Percentiles rank a stretch among this genome's conserved stretches.
Evolutionary conservation across 1,140 invertebrate genomes (phyloP).

Genomic region (Drosophila persimilis): DNA sequence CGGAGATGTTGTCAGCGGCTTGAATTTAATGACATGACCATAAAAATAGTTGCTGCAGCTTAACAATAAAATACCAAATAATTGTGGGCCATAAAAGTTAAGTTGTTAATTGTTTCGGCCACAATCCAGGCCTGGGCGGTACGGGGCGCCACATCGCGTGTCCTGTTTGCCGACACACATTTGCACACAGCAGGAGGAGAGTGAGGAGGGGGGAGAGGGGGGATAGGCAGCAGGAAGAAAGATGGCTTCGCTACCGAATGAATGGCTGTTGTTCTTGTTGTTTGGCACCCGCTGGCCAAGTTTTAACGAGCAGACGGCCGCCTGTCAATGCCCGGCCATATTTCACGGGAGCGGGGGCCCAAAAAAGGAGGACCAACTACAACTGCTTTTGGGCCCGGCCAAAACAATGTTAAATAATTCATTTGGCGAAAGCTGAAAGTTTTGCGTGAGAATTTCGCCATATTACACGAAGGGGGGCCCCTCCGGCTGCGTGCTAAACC

Average conservation of each 20-base stretch:
- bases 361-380: constrained; percentile 18
- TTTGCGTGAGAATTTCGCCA: constrained; percentile 76
- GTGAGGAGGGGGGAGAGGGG: neutral
- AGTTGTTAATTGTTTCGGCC: constrained; percentile 70
- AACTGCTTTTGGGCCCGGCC: constrained; percentile 15
- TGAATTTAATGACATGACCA: constrained; percentile 56
- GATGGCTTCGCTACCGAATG: constrained; percentile 40
- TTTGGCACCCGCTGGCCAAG: constrained; percentile 41
- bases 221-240: constrained; percentile 9
- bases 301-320: constrained; percentile 57
- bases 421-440: constrained; percentile 62
- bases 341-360: constrained; percentile 44
- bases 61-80: constrained; percentile 76
- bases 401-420: constrained; percentile 80
- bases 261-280: constrained; percentile 37
- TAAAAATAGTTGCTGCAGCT: constrained; percentile 64
- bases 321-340: constrained; percentile 65
- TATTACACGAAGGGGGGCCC: constrained; percentile 58
- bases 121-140: constrained; percentile 7
- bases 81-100: constrained; percentile 77
- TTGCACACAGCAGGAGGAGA: neutral
- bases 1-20: constrained; percentile 41
- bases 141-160: constrained; percentile 57
- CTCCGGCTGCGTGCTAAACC: constrained; percentile 63
- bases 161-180: constrained; percentile 15